Percentiles rank a stretch among this genome's conserved stretches.
These are phyloP conservation scores for Caenorhabditis sp. DNA, from an alignment of 2,888 invertebrate species.

Conservation along the genomic window DNA sequence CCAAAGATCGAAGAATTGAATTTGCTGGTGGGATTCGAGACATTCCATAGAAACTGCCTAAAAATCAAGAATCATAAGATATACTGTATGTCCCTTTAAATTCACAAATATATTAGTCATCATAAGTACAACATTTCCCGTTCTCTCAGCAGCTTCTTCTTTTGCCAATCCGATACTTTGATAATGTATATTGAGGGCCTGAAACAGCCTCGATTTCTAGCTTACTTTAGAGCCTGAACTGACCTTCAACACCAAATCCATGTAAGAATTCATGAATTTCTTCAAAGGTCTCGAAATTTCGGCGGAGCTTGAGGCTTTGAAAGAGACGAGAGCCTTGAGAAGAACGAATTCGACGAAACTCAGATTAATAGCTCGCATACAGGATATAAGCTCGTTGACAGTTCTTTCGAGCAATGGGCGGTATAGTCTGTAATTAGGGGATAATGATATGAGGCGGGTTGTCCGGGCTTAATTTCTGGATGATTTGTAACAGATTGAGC, in stretches of 20 bases:
- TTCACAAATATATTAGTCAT: slow-evolving; percentile 57
- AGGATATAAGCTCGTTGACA: slow-evolving; percentile 47
- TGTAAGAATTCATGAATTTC: slow-evolving; percentile 46
- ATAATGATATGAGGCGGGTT: no score
- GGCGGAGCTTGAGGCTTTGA: slow-evolving; percentile 48
- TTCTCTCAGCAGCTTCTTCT: slow-evolving; percentile 51
- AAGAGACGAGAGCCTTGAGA: slow-evolving; percentile 55
- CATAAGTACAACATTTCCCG: slow-evolving; percentile 54
- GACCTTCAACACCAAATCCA: slow-evolving; percentile 31
- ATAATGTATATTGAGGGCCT: slow-evolving; percentile 46
- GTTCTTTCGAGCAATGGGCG: slow-evolving; percentile 53
- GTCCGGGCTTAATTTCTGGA: no score
- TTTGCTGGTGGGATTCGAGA: slow-evolving; percentile 58
- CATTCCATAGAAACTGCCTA: slow-evolving; percentile 59
- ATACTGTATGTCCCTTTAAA: slow-evolving; percentile 8
- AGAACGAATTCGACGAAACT: slow-evolving; percentile 50
- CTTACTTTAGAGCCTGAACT: neutral
- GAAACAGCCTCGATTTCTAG: slow-evolving; percentile 9
- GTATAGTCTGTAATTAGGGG: slow-evolving; percentile 58
- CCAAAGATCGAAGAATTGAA: slow-evolving; percentile 62
- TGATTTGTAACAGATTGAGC: no score
- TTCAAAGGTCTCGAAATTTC: slow-evolving; percentile 44
- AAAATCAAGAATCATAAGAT: slow-evolving; percentile 5
- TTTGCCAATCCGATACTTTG: slow-evolving; percentile 21
- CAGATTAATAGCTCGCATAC: slow-evolving; percentile 46